phyloP scores from a whole-genome alignment of 2,797 vertebrate genomes.

The Geotrypetes seraphini region DNA sequence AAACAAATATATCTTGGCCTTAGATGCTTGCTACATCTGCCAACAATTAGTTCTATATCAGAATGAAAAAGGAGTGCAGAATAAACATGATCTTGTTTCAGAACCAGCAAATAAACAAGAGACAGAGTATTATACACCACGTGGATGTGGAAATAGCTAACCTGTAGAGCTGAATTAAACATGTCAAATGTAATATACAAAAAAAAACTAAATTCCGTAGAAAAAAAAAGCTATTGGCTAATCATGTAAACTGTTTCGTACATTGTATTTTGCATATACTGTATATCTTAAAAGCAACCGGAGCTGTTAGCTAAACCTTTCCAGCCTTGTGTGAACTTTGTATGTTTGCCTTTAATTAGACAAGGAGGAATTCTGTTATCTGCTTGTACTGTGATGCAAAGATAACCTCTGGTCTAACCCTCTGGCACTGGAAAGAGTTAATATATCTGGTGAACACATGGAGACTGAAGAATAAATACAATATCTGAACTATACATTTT shows the following conservation, averaged over 20 bases:
- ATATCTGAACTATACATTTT: constrained; percentile 48
- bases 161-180: constrained; percentile 13
- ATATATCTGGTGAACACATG: constrained; percentile 47
- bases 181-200: too few relatives aligned
- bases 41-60: constrained; percentile 74
- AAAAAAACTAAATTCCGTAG: too few relatives aligned
- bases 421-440: constrained; percentile 49
- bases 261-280: too few relatives aligned
- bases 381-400: constrained; percentile 42
- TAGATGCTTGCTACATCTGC: constrained; percentile 69
- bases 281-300: too few relatives aligned
- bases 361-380: constrained; percentile 47
- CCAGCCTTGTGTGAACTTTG: constrained; percentile 35
- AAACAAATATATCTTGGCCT: constrained; percentile 82
- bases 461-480: constrained; percentile 46
- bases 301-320: too few relatives aligned
- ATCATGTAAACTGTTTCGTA: too few relatives aligned
- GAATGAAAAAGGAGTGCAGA: constrained; percentile 42
- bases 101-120: constrained; percentile 77
- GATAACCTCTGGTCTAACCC: constrained; percentile 50
- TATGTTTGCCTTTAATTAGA: constrained; percentile 53
- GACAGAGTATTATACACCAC: constrained; percentile 55
- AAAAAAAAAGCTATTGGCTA: too few relatives aligned
- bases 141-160: constrained; percentile 20
- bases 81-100: constrained; percentile 66